These are phyloP conservation scores for Brienomyrus longianalis DNA, from an alignment of 2,113 vertebrate genomes.

Conservation along the genomic window DNA sequence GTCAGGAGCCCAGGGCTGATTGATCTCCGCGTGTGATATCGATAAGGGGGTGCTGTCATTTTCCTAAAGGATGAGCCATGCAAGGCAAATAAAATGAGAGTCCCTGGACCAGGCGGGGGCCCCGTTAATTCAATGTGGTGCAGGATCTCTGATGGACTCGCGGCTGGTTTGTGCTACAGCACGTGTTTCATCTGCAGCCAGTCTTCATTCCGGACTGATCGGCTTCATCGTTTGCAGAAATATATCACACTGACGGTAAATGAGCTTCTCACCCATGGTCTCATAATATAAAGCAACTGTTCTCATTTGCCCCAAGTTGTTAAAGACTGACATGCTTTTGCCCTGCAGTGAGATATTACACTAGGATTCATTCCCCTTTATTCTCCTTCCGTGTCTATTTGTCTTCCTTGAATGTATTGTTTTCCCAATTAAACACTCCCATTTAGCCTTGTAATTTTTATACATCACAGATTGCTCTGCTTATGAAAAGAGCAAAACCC, in stretches of 20 bases:
- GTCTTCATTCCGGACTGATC: constrained; percentile 76
- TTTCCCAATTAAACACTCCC: constrained; percentile 56
- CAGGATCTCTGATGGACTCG: constrained; percentile 79
- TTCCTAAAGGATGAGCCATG: constrained; percentile 97
- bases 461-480: constrained; percentile 56
- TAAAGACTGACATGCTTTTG: constrained; percentile 73
- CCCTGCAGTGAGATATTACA: constrained; percentile 64
- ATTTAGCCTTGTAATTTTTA: constrained; percentile 63
- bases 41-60: constrained; percentile 98
- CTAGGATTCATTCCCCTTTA: constrained; percentile 61
- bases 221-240: constrained; percentile 83
- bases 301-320: constrained; percentile 83
- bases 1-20: constrained; percentile 95
- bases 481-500: constrained; percentile 46
- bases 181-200: constrained; percentile 75
- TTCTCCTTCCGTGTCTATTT: background rate
- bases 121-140: constrained; percentile 89
- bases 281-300: constrained; percentile 47
- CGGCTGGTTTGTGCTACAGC: constrained; percentile 69
- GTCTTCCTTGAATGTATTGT: constrained; percentile 28
- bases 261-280: constrained; percentile 71
- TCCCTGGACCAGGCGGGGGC: constrained; percentile 63
- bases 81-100: constrained; percentile 98
- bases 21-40: constrained; percentile 99
- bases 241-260: constrained; percentile 75